Conservation (phyloP, 2,888 invertebrate genomes). For the Hydraecia micacea region DNA sequence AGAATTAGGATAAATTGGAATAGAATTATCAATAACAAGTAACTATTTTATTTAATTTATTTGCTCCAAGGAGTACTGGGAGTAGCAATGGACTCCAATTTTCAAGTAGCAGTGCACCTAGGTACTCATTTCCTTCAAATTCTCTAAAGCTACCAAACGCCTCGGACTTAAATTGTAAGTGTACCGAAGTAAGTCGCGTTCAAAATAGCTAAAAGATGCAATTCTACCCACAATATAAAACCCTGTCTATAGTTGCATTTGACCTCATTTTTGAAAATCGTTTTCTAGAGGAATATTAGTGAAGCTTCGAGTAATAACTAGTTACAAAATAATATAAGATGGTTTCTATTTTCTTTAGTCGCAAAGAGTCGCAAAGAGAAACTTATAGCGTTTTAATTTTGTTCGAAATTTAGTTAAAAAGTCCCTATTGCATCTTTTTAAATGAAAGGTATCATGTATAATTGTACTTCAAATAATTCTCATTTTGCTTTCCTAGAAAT, state of each 20-base stretch:
- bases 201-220: conserved; percentile 13
- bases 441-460: neutral
- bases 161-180: neutral
- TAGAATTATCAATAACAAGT: too few species aligned
- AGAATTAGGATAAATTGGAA: too few species aligned
- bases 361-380: neutral
- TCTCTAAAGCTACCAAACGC: neutral
- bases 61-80: too few species aligned
- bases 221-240: conserved; percentile 10
- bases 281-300: conserved; percentile 4
- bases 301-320: neutral
- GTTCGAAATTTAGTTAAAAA: neutral
- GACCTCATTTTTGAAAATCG: conserved; percentile 28
- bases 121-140: neutral
- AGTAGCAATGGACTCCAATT: too few species aligned
- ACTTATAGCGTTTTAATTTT: neutral
- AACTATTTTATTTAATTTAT: too few species aligned
- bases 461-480: too few species aligned
- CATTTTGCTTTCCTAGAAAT: neutral
- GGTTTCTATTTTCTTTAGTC: neutral
- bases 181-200: neutral
- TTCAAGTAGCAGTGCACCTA: too few species aligned
- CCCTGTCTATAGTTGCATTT: neutral
- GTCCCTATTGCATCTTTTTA: neutral
- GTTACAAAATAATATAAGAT: neutral